Conservation (phyloP, 2,113 vertebrate species). For the Setophaga coronata region DNA sequence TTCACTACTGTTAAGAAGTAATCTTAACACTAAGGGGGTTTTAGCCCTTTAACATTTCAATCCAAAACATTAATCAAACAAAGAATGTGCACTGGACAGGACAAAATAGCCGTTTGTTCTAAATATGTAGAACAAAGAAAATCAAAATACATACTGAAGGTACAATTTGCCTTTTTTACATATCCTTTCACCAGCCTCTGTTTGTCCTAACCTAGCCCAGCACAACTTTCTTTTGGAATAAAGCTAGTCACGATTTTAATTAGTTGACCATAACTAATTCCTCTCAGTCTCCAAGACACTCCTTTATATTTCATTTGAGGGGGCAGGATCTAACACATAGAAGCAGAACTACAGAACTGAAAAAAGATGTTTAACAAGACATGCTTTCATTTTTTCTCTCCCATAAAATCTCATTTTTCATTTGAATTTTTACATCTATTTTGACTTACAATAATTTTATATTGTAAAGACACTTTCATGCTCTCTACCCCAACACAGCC, state of each 20-base stretch:
- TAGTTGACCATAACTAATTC: neutral
- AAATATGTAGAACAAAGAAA: neutral
- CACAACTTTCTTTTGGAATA: neutral
- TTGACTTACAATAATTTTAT: too few relatives aligned
- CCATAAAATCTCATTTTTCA: neutral
- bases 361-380: neutral
- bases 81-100: neutral
- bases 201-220: neutral
- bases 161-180: neutral
- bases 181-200: neutral
- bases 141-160: neutral
- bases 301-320: neutral
- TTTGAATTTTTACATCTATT: neutral
- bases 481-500: neutral
- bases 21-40: neutral
- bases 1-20: neutral
- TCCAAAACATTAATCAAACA: neutral
- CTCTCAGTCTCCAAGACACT: neutral
- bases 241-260: neutral
- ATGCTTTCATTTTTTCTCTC: neutral
- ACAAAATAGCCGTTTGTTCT: accelerated
- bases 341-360: neutral
- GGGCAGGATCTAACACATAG: neutral
- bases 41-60: neutral
- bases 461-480: neutral